These are phyloP conservation scores for Heloderma charlesbogerti DNA, from an alignment of 2,113 vertebrate species.

Conservation along the genomic window DNA sequence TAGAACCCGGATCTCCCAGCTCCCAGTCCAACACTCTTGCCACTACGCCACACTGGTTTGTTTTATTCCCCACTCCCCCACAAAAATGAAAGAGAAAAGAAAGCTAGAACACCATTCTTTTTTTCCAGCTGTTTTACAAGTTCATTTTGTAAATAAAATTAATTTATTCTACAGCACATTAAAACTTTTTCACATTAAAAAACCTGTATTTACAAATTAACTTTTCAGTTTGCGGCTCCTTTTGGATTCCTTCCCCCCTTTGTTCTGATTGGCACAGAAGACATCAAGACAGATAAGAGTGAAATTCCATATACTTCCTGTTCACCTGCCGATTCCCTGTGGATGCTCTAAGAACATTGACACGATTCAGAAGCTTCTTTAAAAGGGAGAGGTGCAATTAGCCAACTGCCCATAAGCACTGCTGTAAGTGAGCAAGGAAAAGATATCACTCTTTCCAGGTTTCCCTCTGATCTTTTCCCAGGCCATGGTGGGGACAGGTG, in stretches of 20 bases:
- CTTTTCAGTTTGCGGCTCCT: slow-evolving; percentile 52
- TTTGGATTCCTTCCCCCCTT: slow-evolving; percentile 17
- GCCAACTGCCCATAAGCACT: too few species aligned
- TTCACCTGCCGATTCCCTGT: neutral
- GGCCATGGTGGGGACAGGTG: too few species aligned
- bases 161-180: slow-evolving; percentile 75
- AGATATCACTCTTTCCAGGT: neutral
- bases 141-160: slow-evolving; percentile 72
- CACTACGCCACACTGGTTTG: slow-evolving; percentile 23
- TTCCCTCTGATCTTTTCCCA: neutral
- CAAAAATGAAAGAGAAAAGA: neutral
- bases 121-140: slow-evolving; percentile 56
- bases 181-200: slow-evolving; percentile 66
- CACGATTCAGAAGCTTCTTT: neutral
- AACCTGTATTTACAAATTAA: slow-evolving; percentile 73
- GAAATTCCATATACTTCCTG: slow-evolving; percentile 26
- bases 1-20: too few species aligned
- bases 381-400: neutral
- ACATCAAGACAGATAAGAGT: neutral
- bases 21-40: too few species aligned
- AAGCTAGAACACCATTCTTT: slow-evolving; percentile 8
- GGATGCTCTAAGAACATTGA: neutral
- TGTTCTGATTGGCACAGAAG: neutral
- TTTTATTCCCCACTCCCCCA: slow-evolving; percentile 59
- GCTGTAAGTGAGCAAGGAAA: neutral